These are phyloP conservation scores for Diadophis punctatus DNA, from an alignment of 2,113 vertebrate species.

Conservation along the genomic window DNA sequence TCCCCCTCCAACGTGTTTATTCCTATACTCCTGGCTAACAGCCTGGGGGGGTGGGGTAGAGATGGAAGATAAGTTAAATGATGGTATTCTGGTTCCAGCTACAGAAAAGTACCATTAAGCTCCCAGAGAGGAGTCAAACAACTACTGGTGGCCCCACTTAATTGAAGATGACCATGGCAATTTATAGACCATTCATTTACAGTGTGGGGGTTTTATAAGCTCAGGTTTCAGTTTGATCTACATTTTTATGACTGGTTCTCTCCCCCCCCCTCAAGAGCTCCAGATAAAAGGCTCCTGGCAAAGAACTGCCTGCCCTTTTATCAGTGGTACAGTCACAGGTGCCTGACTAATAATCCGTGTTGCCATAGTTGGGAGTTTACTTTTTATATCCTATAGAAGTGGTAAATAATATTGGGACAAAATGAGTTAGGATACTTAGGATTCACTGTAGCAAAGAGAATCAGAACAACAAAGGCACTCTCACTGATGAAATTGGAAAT, in stretches of 20 bases:
- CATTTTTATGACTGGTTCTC: constrained; percentile 24
- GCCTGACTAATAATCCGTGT: constrained; percentile 41
- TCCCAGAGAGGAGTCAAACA: constrained; percentile 12
- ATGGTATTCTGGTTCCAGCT: constrained; percentile 4
- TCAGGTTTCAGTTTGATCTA: constrained; percentile 13
- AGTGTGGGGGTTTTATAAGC: background rate
- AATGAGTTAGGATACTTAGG: constrained; percentile 73
- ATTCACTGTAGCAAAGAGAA: constrained; percentile 78
- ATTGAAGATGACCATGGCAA: constrained; percentile 28
- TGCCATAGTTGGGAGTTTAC: constrained; percentile 42
- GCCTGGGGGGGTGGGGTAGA: background rate
- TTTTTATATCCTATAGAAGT: constrained; percentile 60
- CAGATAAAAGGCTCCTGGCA: constrained; percentile 8
- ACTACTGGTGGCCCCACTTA: background rate
- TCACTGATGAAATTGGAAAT: constrained; percentile 81
- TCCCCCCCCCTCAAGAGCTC: background rate
- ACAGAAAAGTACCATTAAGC: background rate
- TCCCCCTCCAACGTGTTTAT: background rate
- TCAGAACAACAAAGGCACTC: constrained; percentile 75
- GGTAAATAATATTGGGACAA: constrained; percentile 69
- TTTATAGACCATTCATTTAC: constrained; percentile 29
- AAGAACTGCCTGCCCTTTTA: constrained; percentile 39
- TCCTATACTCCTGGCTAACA: background rate
- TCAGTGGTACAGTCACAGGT: constrained; percentile 33
- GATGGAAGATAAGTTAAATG: constrained; percentile 11